Conservation (phyloP, 2,888 invertebrate species). For the Eucriotettix oculatus region DNA sequence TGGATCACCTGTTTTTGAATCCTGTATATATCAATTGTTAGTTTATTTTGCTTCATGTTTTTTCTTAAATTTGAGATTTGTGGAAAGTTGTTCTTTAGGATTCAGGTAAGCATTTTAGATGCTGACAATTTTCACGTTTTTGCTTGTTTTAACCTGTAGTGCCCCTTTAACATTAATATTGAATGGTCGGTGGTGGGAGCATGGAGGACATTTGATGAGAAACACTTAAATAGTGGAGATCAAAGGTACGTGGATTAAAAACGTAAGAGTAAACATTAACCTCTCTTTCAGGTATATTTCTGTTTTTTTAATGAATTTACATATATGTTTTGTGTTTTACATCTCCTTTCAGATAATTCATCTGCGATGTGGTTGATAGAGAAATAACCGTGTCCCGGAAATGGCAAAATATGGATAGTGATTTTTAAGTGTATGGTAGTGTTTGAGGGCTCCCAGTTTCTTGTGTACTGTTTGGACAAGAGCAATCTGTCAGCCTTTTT, state of each 20-base stretch:
- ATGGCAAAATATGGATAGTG: not conserved
- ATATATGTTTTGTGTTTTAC: constrained; percentile 10
- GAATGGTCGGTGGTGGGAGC: not conserved
- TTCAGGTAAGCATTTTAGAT: too few species aligned
- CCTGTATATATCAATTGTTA: too few species aligned
- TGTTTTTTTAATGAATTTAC: not conserved
- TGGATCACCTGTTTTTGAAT: too few species aligned
- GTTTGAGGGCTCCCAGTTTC: too few species aligned
- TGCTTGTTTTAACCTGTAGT: not conserved
- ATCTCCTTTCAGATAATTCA: constrained; percentile 11
- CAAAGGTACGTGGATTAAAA: too few species aligned
- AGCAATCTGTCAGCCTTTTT: too few species aligned
- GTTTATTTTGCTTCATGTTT: too few species aligned
- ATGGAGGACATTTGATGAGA: not conserved
- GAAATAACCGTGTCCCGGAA: not conserved
- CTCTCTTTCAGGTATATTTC: not conserved
- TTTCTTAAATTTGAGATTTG: too few species aligned
- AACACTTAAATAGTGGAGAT: too few species aligned
- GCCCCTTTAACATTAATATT: not conserved
- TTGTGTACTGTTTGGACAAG: too few species aligned
- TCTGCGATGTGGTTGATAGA: constrained; percentile 8
- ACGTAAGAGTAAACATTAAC: not conserved
- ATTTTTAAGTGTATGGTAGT: not conserved
- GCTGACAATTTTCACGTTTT: not conserved
- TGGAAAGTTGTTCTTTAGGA: too few species aligned